A percentile compares a stretch with the other conserved stretches of the same genome.
Conservation (phyloP, 2,797 vertebrate genomes). For the Chelidonichthys spinosus region DNA sequence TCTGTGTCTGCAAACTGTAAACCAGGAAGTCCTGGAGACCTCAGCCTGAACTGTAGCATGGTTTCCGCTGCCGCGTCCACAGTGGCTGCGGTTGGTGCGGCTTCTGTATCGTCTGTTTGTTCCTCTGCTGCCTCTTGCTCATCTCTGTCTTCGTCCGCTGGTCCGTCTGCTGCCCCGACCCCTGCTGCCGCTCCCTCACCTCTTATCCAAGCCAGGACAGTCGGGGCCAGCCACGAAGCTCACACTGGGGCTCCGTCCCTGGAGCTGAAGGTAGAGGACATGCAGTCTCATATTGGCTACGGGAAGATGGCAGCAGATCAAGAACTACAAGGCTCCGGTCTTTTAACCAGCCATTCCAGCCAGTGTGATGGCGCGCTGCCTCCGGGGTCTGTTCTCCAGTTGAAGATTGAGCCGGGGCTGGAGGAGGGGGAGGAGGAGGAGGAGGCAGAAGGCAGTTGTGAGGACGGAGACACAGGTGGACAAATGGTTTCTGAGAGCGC, state of each 20-base stretch:
- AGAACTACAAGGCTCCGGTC: slow-evolving; percentile 33
- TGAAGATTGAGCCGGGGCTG: slow-evolving; percentile 87
- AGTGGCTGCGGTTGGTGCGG: not conserved
- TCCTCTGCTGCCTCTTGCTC: slow-evolving; percentile 83
- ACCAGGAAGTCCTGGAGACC: slow-evolving; percentile 47
- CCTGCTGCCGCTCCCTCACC: slow-evolving; percentile 73
- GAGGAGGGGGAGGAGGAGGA: slow-evolving; percentile 44
- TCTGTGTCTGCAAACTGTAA: slow-evolving; percentile 78
- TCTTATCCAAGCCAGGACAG: slow-evolving; percentile 52
- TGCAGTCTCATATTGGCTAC: slow-evolving; percentile 76
- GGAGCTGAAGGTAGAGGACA: slow-evolving; percentile 88
- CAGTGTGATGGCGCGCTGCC: slow-evolving; percentile 56
- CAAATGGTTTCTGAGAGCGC: slow-evolving; percentile 72
- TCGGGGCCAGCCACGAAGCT: slow-evolving; percentile 11
- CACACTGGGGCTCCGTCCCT: slow-evolving; percentile 42
- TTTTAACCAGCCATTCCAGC: slow-evolving; percentile 45
- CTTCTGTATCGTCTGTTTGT: slow-evolving; percentile 65
- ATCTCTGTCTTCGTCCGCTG: slow-evolving; percentile 83
- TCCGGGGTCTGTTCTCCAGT: slow-evolving; percentile 81
- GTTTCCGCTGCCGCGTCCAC: slow-evolving; percentile 9
- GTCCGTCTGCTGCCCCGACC: slow-evolving; percentile 73
- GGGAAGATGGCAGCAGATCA: slow-evolving; percentile 69
- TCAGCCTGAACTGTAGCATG: slow-evolving; percentile 58
- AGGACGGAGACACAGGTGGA: slow-evolving; percentile 74
- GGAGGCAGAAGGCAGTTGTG: slow-evolving; percentile 38